A percentile compares a stretch with the other conserved stretches of the same genome.
These are phyloP conservation scores for Agrotis clavis DNA, from an alignment of 2,888 invertebrate species.

Conservation along the genomic window DNA sequence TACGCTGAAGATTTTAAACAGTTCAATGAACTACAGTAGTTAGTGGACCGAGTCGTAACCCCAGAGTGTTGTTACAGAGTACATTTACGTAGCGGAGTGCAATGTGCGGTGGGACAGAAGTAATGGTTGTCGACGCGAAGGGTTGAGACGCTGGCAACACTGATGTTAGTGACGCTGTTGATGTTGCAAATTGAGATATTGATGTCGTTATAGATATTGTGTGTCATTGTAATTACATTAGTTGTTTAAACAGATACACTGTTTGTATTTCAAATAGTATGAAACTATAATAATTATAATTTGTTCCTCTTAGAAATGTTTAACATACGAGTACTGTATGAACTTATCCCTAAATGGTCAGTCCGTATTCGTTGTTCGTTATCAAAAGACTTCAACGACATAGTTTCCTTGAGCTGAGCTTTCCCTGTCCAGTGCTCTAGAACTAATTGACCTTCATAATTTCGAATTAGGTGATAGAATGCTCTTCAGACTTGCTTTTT, in stretches of 20 bases:
- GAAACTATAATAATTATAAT: no score
- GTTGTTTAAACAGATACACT: constrained; percentile 8
- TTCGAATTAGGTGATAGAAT: background rate
- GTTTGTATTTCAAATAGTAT: no score
- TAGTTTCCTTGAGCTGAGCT: background rate
- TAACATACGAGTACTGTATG: background rate
- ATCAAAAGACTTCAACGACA: constrained; percentile 48
- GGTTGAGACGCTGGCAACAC: constrained; percentile 71
- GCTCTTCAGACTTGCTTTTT: background rate
- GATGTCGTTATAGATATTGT: constrained; percentile 55
- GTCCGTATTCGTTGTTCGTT: background rate
- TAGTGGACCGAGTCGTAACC: constrained; percentile 67
- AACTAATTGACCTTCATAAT: background rate
- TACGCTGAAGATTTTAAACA: constrained; percentile 53
- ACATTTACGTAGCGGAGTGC: constrained; percentile 81
- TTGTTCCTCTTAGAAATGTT: no score
- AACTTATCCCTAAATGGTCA: background rate
- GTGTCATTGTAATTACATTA: constrained; percentile 49
- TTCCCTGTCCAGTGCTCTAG: background rate
- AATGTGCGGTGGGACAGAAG: constrained; percentile 78
- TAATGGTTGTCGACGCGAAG: constrained; percentile 80
- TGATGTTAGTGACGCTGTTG: constrained; percentile 58
- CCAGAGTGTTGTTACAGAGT: constrained; percentile 69
- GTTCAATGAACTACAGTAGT: constrained; percentile 49
- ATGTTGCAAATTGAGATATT: constrained; percentile 62